A percentile compares a stretch with the other conserved stretches of the same genome.
Conservation (phyloP, 2,797 vertebrate genomes). For the Tachyglossus aculeatus region DNA sequence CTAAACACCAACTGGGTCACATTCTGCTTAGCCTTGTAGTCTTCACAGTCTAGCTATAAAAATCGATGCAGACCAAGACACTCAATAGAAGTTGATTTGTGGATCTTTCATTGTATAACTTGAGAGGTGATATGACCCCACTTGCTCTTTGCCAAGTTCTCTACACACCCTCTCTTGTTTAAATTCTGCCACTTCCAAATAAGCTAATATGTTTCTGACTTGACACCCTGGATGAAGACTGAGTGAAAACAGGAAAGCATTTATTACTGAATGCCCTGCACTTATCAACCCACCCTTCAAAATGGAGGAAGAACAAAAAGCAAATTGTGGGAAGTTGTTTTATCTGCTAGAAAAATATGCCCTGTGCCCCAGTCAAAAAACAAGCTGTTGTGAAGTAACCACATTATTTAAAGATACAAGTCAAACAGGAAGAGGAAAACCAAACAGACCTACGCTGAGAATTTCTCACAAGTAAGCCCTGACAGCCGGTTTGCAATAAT, state of each 20-base stretch:
- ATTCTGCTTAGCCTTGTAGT: too few relatives aligned
- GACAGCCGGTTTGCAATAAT: constrained; percentile 17
- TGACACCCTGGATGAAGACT: constrained; percentile 67
- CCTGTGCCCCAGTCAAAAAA: constrained; percentile 71
- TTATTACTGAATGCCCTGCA: constrained; percentile 69
- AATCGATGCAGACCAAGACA: too few relatives aligned
- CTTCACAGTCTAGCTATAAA: too few relatives aligned
- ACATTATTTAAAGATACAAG: constrained; percentile 74
- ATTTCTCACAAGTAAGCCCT: constrained; percentile 69
- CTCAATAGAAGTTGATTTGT: too few relatives aligned
- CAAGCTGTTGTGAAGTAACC: constrained; percentile 76
- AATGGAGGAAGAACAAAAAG: constrained; percentile 80
- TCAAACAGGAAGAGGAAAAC: constrained; percentile 80
- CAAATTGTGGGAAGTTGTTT: constrained; percentile 77
- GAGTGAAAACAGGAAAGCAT: constrained; percentile 80
- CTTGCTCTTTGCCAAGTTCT: constrained; percentile 19
- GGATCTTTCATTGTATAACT: not conserved
- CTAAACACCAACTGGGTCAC: too few relatives aligned
- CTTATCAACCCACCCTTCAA: constrained; percentile 70
- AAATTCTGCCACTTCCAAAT: constrained; percentile 48
- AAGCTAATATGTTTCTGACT: constrained; percentile 56
- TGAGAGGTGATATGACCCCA: constrained; percentile 4
- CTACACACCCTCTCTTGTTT: constrained; percentile 31
- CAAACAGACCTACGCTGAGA: constrained; percentile 73
- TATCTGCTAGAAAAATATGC: constrained; percentile 79